Base-by-base conservation (phyloP, 2,113 vertebrate species). In the Pseudorhombus dupliciocellatus region DNA sequence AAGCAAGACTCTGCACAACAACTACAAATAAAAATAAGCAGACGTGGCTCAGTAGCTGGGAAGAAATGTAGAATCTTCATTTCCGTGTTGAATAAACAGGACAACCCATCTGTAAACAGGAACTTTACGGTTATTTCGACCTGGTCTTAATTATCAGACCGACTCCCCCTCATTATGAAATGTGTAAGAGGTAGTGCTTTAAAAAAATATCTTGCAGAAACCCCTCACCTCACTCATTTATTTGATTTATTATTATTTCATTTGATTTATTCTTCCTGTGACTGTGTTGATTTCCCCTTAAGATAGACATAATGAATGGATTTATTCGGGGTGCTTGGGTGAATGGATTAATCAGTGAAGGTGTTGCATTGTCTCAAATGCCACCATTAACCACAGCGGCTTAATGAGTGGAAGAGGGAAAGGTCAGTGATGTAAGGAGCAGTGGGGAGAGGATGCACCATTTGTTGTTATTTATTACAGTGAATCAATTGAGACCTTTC, bases 291-390 rank as follows among this genome's bases (percentile, higher is more conserved):
- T 54, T 73, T 25, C 26, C 24, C 24, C 28, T 59, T 18, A 73
- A 40, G 42, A 61, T 28, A 66, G 56, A 70, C 65, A 42, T 67
- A 78, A 83, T 85, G 71, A 89, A 88, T 86, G 54, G 48, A 78
- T 68, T 22, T 66, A 82, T 84, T 79, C 83, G 26, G 24, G 55
- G 74, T 51, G 77, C 74, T 61, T 70, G 69, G 77, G 79, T 82
- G 85, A 89, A 86, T 80, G 82, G 83, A 92, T 91, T 90, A 81
- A 92, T 91, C 90, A 92, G 84, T 56, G 59, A 85, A 90, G 86
- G 82, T 90, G 89, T 85, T 89, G 30, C 83, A 88, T 84, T 91
- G 86, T 90, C 90, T 85, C 57, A 94, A 93, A 94, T 93, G 92
- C 82, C 92, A 91, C 80, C 89, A 88, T 93, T 89, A 92, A 91